phyloP scores from a whole-genome alignment of 1,140 invertebrate species.

The Psilanteris sp. region DNA sequence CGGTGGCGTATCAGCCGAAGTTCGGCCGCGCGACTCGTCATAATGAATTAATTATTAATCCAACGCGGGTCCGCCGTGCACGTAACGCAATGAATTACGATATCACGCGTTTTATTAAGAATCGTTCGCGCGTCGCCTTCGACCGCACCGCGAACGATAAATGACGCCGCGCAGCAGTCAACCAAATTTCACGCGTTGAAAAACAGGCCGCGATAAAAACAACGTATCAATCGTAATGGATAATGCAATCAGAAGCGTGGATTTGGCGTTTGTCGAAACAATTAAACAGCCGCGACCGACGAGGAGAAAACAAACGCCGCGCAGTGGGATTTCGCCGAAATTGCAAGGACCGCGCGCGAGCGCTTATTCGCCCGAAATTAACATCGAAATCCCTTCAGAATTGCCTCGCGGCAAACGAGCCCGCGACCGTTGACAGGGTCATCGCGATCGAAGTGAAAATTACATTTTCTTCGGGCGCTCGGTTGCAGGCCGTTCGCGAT shows the following conservation, averaged over 20 bases:
- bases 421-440: constrained; percentile 29
- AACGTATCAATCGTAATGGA: constrained; percentile 22
- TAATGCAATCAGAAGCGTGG: constrained; percentile 13
- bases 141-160: too few relatives aligned
- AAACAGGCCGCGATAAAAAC: constrained; percentile 8
- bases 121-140: too few relatives aligned
- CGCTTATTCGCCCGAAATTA: constrained; percentile 38
- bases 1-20: too few relatives aligned
- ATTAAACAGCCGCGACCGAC: constrained; percentile 18
- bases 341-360: constrained; percentile 1
- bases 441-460: constrained; percentile 54
- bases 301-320: neutral
- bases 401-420: constrained; percentile 15
- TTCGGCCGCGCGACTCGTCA: too few relatives aligned
- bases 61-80: too few relatives aligned
- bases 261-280: constrained; percentile 47
- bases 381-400: constrained; percentile 16
- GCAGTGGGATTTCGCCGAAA: too few relatives aligned
- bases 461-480: constrained; percentile 58
- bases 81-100: too few relatives aligned
- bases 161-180: too few relatives aligned
- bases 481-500: constrained; percentile 50
- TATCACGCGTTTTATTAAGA: too few relatives aligned
- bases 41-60: too few relatives aligned
- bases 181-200: neutral